Evolutionary conservation across 2,797 vertebrate genomes (phyloP), one percentile per base, ranked within the genome.

Genomic region (Clamator glandarius): DNA sequence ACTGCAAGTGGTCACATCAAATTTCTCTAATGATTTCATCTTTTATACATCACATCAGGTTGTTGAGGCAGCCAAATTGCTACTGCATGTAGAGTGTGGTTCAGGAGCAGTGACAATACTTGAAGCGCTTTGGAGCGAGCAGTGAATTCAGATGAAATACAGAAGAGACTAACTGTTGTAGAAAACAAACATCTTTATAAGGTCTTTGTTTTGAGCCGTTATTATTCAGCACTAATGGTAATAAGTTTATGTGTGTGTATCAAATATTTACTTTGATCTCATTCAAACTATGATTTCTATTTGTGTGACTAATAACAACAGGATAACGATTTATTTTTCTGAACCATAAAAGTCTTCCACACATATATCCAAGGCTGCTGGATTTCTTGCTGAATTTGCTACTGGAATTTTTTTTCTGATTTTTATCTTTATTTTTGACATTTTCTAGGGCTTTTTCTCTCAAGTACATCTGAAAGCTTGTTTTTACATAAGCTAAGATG

Each of bases 41-140:
- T 95, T 94, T 93, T 89, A 58, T 42, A 55, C 41, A 82, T 94
- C 66, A 15, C 85, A 85, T 96, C 73, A 95, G 87, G 94, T 89
- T 93, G 73, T 12, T 61, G 85, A 94, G 90, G 94, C 93, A 94
- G 93, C 95, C 95, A 95, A 84, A 96, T 97, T 96, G 77, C 91
- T 95, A 6, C 91, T 69, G 54, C 64, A 59, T 81, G 82, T 87
- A 94, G 89, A 92, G 16, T 84, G 88, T 87, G 78, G 33, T 89
- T 94, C 89, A 89, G 85, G 84, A 96, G 67, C 93, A 93, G 92
- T 94, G 87, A 90, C 89, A 89, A 57, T 94, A 90, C 81, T 95
- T 96, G 78, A 59, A 95, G 81, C 28, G 5, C 59, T 94, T 48
- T 80, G 77, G 77, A 94, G 87, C 50, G 15, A 92, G 62, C 89